Base-by-base conservation (phyloP, 2,888 invertebrate species). In the Pristionchus entomophagus region DNA sequence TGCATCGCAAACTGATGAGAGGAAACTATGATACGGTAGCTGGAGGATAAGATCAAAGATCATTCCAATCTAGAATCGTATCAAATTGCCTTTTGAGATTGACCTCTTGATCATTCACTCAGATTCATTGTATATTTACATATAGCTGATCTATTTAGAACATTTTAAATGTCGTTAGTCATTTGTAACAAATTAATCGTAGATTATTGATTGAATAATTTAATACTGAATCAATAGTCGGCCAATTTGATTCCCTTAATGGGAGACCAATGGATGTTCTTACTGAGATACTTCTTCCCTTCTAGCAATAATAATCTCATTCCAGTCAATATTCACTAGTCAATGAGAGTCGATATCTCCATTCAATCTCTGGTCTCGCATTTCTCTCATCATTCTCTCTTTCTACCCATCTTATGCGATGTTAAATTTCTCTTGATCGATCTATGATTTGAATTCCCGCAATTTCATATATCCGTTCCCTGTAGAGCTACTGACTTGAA, bases 1-100 rank as follows among this genome's bases (percentile, higher is more conserved):
- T 93, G 49, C 93, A 93, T 88, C 92, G 89, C 85, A 91, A 92
- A 49, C 92, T 92, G 45, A 90, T 92, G 92, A 92, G 94, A 17
- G 89, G 91, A n/a, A 92, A 90, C 87, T 94, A 93, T 84, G 92
- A 91, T 80, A 92, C 92, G 0, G 94, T 93, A 4, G 91, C 92
- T 19, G 92, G 90, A 12, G 92, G 92, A 87, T 92, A 90, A n/a
- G n/a, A 41, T 41, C 38, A 19, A n/a, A 19, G 17, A 38, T 22
- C 22, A 4, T 69, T 22, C 38, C 35, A 10, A 45, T 45, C 38
- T 69, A 35, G n/a, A 38, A 22, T n/a, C 19, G 6, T 69, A 69
- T 69, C 69, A 38, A 38, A 38, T 69, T 38, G 69, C 38, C 69
- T 69, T 69, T 38, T 6, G 62, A 56, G 22, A 32, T 62, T 62